phyloP scores from a whole-genome alignment of 2,113 vertebrate genomes.

The Passer domesticus region DNA sequence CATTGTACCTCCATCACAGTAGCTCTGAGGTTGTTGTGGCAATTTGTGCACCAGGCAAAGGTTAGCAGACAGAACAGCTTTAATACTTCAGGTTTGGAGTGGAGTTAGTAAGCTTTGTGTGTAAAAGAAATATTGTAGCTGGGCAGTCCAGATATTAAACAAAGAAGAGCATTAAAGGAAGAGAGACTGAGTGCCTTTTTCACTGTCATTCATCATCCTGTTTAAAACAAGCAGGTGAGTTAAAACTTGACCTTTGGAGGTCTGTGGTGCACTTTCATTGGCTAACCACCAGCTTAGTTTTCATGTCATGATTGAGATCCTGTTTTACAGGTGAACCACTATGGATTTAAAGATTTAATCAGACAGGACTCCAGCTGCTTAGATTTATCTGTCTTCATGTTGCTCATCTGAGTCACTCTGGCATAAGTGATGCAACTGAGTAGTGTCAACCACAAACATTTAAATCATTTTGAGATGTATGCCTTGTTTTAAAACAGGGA shows the following conservation, averaged over 20 bases:
- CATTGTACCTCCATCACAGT: neutral
- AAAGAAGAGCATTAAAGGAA: neutral
- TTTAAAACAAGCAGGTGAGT: neutral
- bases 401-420: neutral
- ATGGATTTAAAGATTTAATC: neutral
- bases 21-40: neutral
- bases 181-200: neutral
- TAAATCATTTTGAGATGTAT: neutral
- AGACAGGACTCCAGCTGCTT: neutral
- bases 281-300: neutral
- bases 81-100: neutral
- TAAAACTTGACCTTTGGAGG: neutral
- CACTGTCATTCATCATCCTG: neutral
- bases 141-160: neutral
- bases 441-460: neutral
- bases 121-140: neutral
- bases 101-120: neutral
- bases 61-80: neutral
- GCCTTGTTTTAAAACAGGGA: neutral
- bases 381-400: neutral
- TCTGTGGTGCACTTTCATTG: neutral
- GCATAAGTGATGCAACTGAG: neutral
- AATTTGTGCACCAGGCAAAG: conserved; percentile 6
- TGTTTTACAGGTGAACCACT: neutral
- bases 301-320: neutral